Evolutionary conservation across 1,140 invertebrate species (phyloP).

Genomic region (Bombus huntii): DNA sequence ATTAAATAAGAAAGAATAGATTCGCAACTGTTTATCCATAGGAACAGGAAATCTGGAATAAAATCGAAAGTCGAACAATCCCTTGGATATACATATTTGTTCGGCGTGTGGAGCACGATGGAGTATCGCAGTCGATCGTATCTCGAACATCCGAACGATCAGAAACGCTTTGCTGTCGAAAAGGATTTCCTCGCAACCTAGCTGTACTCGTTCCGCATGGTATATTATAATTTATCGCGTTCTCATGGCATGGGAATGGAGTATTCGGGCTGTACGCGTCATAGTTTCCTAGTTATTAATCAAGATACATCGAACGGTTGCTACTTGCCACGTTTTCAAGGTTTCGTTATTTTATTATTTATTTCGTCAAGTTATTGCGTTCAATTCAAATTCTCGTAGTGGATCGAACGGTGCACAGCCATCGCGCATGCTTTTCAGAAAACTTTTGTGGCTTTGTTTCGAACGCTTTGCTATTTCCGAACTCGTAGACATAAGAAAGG

Average conservation of each 20-base stretch:
- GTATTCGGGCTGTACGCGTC: conserved; percentile 55
- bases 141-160: background rate
- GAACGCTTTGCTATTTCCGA: background rate
- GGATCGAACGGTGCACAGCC: conserved; percentile 40
- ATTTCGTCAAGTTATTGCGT: conserved; percentile 76
- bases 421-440: conserved; percentile 43
- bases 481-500: too few relatives aligned
- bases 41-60: background rate
- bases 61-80: background rate
- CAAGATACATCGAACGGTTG: conserved; percentile 67
- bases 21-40: too few relatives aligned
- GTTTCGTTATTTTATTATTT: too few relatives aligned
- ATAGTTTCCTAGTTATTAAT: conserved; percentile 77
- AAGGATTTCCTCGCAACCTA: conserved; percentile 4
- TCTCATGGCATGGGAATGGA: conserved; percentile 54
- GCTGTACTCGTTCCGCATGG: conserved; percentile 40
- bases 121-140: too few relatives aligned
- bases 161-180: background rate
- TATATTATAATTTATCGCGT: conserved; percentile 68
- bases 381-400: conserved; percentile 71
- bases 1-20: too few relatives aligned
- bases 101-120: too few relatives aligned
- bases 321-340: conserved; percentile 58
- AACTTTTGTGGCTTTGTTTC: conserved; percentile 38
- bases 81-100: too few relatives aligned